Conservation (phyloP, 2,888 invertebrate species). For the Ennomos erosarius region DNA sequence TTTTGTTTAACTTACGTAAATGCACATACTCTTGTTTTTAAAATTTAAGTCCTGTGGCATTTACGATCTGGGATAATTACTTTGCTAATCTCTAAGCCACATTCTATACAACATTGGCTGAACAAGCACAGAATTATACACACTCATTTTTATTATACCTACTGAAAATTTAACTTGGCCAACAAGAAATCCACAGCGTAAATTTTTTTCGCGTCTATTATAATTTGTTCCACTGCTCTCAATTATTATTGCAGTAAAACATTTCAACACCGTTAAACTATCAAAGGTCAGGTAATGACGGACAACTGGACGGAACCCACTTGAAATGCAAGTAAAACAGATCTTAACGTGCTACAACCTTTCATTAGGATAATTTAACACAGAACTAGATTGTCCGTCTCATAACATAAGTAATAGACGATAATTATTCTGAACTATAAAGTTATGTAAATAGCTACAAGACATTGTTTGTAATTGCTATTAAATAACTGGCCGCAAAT, state of each 20-base stretch:
- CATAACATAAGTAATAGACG: conserved; percentile 62
- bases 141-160: too few species aligned
- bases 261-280: conserved; percentile 6
- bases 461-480: conserved; percentile 56
- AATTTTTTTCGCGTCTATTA: conserved; percentile 2
- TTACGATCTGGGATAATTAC: background rate
- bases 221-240: background rate
- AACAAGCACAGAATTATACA: too few species aligned
- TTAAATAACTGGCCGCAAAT: conserved; percentile 60
- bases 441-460: conserved; percentile 65
- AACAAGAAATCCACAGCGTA: background rate
- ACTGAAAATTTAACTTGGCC: too few species aligned
- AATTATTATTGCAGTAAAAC: conserved; percentile 6
- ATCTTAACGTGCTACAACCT: conserved; percentile 58
- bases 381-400: conserved; percentile 48
- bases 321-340: conserved; percentile 31
- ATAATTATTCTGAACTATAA: conserved; percentile 65
- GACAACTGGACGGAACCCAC: conserved; percentile 12
- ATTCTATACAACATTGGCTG: too few species aligned
- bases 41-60: background rate
- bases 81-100: too few species aligned
- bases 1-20: conserved; percentile 14
- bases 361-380: conserved; percentile 69
- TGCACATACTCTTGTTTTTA: background rate
- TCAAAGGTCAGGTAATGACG: conserved; percentile 12